Conservation (phyloP, 2,888 invertebrate genomes). For the Lymantria dispar region DNA sequence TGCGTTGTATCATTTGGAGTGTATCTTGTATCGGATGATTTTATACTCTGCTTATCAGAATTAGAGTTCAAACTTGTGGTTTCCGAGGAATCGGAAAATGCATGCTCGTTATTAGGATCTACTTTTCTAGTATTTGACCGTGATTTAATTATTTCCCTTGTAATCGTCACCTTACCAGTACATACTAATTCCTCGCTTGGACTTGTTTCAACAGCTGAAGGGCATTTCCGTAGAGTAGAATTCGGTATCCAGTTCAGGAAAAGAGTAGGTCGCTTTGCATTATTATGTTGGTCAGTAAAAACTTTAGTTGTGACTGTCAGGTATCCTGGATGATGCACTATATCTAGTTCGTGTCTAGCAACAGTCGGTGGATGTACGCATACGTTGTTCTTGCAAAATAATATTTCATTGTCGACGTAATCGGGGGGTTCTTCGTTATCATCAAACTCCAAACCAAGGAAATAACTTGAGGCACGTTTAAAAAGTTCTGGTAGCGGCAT, state of each 20-base stretch:
- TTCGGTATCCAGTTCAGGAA: slow-evolving; percentile 98
- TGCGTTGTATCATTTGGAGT: slow-evolving; percentile 70
- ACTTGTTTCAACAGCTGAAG: slow-evolving; percentile 86
- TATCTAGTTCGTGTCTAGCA: slow-evolving; percentile 90
- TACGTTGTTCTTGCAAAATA: slow-evolving; percentile 97
- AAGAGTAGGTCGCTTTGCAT: slow-evolving; percentile 89
- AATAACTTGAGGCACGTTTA: slow-evolving; percentile 90
- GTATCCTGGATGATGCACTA: slow-evolving; percentile 95
- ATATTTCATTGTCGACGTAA: slow-evolving; percentile 92
- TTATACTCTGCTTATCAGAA: slow-evolving; percentile 77
- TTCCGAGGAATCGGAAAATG: slow-evolving; percentile 80
- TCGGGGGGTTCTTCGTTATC: slow-evolving; percentile 82
- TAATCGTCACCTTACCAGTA: slow-evolving; percentile 48
- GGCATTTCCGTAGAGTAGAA: slow-evolving; percentile 92
- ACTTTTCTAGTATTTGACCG: slow-evolving; percentile 43
- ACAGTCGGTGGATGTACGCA: slow-evolving; percentile 97
- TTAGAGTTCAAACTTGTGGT: slow-evolving; percentile 77
- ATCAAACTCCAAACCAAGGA: slow-evolving; percentile 86
- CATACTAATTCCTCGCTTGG: slow-evolving; percentile 68
- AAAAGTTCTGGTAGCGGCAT: slow-evolving; percentile 91
- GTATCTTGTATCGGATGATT: slow-evolving; percentile 67
- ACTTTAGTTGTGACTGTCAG: slow-evolving; percentile 93
- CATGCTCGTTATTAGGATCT: slow-evolving; percentile 67
- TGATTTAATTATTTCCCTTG: slow-evolving; percentile 50
- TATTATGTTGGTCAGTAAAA: slow-evolving; percentile 89